Evolutionary conservation across 1,140 invertebrate species (phyloP).

Genomic region (Drosophila erecta): DNA sequence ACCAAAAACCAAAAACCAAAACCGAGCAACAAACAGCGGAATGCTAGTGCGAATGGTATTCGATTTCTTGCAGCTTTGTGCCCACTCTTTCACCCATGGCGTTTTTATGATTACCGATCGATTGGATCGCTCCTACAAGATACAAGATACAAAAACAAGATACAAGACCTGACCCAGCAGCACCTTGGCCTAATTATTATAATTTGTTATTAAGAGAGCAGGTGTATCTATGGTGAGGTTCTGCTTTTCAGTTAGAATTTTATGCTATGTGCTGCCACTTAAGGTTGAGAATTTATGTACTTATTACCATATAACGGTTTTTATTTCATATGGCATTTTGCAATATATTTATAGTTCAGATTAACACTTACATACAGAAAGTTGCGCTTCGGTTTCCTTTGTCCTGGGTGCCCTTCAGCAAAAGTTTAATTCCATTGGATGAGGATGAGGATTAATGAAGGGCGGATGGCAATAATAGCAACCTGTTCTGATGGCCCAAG

Average conservation of each 20-base stretch:
- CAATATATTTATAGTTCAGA: background rate
- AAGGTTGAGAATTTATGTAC: too few species aligned
- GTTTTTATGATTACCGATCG: background rate
- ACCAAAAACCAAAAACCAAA: background rate
- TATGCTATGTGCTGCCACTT: too few species aligned
- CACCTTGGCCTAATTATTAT: slow-evolving; percentile 12
- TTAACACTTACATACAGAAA: background rate
- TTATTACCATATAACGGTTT: too few species aligned
- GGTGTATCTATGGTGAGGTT: background rate
- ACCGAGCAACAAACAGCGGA: background rate
- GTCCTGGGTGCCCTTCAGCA: background rate
- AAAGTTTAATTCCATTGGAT: background rate
- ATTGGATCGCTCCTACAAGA: background rate
- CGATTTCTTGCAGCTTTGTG: slow-evolving; percentile 24
- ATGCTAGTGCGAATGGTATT: slow-evolving; percentile 18
- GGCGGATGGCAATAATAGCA: background rate
- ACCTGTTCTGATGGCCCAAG: slow-evolving; percentile 14
- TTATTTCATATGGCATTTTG: too few species aligned
- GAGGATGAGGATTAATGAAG: slow-evolving; percentile 7
- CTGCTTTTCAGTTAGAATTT: too few species aligned
- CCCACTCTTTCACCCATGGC: background rate
- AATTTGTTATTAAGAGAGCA: background rate
- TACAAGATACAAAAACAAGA: background rate
- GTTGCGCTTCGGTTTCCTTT: background rate
- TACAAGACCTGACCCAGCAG: background rate